Percentiles rank a stretch among this genome's conserved stretches.
Conservation (phyloP, 2,113 vertebrate species). For the Oreochromis aureus region DNA sequence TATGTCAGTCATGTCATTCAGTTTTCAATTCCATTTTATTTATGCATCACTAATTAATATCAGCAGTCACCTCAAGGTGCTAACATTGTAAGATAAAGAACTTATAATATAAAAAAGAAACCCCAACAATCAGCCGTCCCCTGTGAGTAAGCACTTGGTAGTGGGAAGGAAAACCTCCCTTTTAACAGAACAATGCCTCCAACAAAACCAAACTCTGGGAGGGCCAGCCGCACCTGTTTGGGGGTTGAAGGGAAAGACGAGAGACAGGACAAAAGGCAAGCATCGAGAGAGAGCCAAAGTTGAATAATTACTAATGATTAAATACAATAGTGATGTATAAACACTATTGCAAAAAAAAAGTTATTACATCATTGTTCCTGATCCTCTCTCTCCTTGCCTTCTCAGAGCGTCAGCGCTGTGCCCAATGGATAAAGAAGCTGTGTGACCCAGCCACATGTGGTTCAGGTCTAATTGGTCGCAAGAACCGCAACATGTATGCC, state of each 20-base stretch:
- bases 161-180: background rate
- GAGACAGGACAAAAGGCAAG: background rate
- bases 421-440: conserved; percentile 91
- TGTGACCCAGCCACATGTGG: conserved; percentile 80
- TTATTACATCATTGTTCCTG: background rate
- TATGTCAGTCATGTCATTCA: background rate
- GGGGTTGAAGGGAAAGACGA: background rate
- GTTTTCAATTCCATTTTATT: background rate
- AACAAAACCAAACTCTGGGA: background rate
- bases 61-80: background rate
- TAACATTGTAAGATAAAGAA: background rate
- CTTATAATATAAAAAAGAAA: background rate
- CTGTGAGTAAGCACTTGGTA: background rate
- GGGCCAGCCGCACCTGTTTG: background rate
- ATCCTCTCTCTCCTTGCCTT: background rate
- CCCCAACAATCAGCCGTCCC: background rate
- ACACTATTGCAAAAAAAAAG: background rate
- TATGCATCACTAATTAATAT: background rate
- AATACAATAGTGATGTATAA: background rate
- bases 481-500: conserved; percentile 86
- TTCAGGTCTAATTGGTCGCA: conserved; percentile 73
- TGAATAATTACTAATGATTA: background rate
- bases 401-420: conserved; percentile 83
- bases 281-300: background rate
- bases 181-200: background rate